phyloP scores from a whole-genome alignment of 2,888 invertebrate genomes.

The Dione juno region DNA sequence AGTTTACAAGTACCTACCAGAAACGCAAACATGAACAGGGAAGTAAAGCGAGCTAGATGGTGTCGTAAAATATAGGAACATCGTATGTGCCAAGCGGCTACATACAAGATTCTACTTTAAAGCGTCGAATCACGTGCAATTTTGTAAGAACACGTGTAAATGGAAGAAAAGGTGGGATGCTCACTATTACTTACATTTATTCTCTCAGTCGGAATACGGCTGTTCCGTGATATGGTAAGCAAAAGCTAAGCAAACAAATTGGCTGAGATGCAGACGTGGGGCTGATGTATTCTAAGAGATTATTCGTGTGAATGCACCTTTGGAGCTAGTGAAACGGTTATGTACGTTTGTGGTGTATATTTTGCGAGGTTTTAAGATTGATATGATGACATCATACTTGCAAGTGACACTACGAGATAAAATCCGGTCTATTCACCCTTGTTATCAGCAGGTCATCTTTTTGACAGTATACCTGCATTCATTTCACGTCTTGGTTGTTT shows the following conservation, averaged over 20 bases:
- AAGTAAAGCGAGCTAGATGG: conserved; percentile 66
- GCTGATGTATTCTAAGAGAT: conserved; percentile 45
- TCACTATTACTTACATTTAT: conserved; percentile 63
- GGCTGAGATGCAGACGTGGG: conserved; percentile 49
- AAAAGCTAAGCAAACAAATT: conserved; percentile 79
- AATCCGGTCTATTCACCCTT: conserved; percentile 23
- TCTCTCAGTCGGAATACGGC: conserved; percentile 69
- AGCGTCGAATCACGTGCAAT: conserved; percentile 4
- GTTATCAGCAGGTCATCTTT: conserved; percentile 30
- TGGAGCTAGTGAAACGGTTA: conserved; percentile 34
- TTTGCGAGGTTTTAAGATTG: conserved; percentile 27
- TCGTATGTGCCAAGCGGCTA: conserved; percentile 40
- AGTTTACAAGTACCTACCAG: conserved; percentile 74
- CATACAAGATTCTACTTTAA: conserved; percentile 27
- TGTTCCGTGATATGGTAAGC: conserved; percentile 77
- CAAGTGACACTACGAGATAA: conserved; percentile 22
- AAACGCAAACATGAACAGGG: conserved; percentile 72
- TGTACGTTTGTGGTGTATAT: conserved; percentile 24
- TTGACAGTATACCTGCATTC: conserved; percentile 26
- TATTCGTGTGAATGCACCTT: conserved; percentile 44
- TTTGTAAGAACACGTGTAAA: conserved; percentile 19
- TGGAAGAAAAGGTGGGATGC: conserved; percentile 59
- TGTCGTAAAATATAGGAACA: conserved; percentile 43
- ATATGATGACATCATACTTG: conserved; percentile 20
- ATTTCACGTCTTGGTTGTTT: conserved; percentile 21